Conservation (phyloP, 2,888 invertebrate genomes). For the Flexamia atlantica region DNA sequence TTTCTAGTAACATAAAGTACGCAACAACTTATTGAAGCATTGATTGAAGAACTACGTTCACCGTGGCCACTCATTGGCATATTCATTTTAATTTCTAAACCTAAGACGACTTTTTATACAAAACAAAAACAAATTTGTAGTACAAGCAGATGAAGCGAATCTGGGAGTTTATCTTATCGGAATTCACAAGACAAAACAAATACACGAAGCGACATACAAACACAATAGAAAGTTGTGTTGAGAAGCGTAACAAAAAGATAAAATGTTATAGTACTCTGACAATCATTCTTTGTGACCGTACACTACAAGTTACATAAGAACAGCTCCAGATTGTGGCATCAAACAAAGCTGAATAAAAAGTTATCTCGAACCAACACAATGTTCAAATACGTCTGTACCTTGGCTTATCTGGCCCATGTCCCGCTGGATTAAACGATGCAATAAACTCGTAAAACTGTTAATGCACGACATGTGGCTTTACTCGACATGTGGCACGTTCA, state of each 20-base stretch:
- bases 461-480: too few species aligned
- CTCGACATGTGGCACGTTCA: too few species aligned
- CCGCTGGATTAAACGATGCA: too few species aligned
- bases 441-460: too few species aligned
- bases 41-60: too few species aligned
- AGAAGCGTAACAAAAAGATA: background rate
- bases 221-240: background rate
- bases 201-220: background rate
- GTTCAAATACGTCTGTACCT: background rate
- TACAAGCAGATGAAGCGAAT: too few species aligned
- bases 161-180: background rate
- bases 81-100: too few species aligned
- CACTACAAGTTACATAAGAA: conserved; percentile 18
- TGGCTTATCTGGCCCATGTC: background rate
- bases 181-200: background rate
- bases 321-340: conserved; percentile 7
- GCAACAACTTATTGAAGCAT: too few species aligned
- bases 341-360: conserved; percentile 55
- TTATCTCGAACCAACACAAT: conserved; percentile 44
- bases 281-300: conserved; percentile 1
- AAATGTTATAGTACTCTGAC: background rate
- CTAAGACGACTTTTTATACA: too few species aligned
- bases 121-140: too few species aligned
- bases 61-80: too few species aligned
- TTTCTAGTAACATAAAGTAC: too few species aligned